These are phyloP conservation scores for Oryzias sinensis DNA, from an alignment of 2,797 vertebrate genomes.

Conservation along the genomic window DNA sequence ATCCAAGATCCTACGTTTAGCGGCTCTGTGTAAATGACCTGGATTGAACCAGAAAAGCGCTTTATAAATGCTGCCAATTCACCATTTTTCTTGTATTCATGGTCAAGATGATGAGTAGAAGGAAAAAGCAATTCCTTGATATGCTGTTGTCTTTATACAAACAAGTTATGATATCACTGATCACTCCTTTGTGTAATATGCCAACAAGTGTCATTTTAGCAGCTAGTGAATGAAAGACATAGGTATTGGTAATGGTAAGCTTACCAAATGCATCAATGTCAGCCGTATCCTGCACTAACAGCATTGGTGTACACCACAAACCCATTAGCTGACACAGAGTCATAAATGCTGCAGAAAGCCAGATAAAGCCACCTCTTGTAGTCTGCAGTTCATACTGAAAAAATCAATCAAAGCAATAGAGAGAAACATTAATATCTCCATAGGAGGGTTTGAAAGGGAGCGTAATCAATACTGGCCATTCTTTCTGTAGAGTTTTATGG, in stretches of 20 bases:
- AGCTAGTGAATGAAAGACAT: constrained; percentile 50
- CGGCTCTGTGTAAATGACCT: too few relatives aligned
- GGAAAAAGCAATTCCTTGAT: too few relatives aligned
- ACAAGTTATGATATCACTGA: too few relatives aligned
- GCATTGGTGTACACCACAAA: constrained; percentile 51
- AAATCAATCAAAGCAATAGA: constrained; percentile 70
- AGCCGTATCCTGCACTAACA: constrained; percentile 74
- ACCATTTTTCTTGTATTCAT: too few relatives aligned
- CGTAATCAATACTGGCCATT: constrained; percentile 42
- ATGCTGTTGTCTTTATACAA: too few relatives aligned
- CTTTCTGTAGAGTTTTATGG: constrained; percentile 3
- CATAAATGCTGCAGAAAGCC: constrained; percentile 69
- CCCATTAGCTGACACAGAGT: constrained; percentile 67
- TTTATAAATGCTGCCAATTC: too few relatives aligned
- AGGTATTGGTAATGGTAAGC: constrained; percentile 61
- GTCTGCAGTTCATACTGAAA: constrained; percentile 41
- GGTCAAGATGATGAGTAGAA: not conserved
- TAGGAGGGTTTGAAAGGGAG: constrained; percentile 24
- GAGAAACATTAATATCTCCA: constrained; percentile 55
- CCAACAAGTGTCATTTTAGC: constrained; percentile 57
- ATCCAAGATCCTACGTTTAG: too few relatives aligned
- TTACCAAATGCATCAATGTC: constrained; percentile 59
- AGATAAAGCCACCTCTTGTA: constrained; percentile 65
- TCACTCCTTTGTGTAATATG: not conserved
- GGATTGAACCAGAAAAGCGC: too few relatives aligned